A percentile compares a stretch with the other conserved stretches of the same genome.
Conservation (phyloP, 2,113 vertebrate genomes). For the Callospermophilus lateralis region DNA sequence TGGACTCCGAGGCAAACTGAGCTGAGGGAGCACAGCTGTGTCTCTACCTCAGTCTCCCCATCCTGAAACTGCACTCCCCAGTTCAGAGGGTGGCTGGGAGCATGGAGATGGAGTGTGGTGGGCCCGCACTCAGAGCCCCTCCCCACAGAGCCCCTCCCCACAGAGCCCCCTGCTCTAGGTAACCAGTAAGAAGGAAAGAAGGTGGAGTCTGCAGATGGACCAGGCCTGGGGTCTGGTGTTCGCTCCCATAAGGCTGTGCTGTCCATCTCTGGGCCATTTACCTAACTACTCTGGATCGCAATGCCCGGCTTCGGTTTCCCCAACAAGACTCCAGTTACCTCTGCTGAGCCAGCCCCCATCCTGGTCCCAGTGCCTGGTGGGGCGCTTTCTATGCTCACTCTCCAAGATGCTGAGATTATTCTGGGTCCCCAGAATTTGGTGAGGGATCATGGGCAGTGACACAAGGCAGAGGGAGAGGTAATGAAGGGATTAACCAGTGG, state of each 20-base stretch:
- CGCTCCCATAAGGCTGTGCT: background rate
- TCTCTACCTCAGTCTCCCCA: background rate
- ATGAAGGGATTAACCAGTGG: background rate
- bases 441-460: background rate
- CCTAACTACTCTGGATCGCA: background rate
- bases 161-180: background rate
- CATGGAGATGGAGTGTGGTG: background rate
- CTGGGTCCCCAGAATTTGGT: background rate
- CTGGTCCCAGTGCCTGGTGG: background rate
- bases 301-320: background rate
- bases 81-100: background rate
- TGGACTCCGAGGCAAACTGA: background rate
- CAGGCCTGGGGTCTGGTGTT: background rate
- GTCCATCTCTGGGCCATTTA: background rate
- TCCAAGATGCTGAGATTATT: background rate
- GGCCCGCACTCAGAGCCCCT: background rate
- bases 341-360: background rate
- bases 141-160: accelerated
- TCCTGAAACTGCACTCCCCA: background rate
- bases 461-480: background rate
- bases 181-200: background rate
- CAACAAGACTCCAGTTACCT: background rate
- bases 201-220: background rate
- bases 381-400: background rate
- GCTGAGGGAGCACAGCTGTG: background rate